Percentiles rank a stretch among this genome's conserved stretches.
These are phyloP conservation scores for Paraescarpia echinospica DNA, from an alignment of 1,140 invertebrate species.

Conservation along the genomic window DNA sequence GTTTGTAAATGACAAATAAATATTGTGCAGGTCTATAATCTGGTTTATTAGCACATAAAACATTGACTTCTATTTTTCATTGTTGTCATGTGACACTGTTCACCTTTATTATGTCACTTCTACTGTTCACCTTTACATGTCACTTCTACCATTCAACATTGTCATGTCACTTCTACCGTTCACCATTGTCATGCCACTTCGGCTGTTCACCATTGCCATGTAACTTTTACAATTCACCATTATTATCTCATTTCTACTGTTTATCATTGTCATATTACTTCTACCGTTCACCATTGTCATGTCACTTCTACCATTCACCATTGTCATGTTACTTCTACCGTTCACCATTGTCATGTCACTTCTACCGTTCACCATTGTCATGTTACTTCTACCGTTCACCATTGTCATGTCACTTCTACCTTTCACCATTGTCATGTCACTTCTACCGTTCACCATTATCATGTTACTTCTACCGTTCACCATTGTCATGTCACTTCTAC, in stretches of 20 bases:
- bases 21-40: neutral
- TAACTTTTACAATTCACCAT: neutral
- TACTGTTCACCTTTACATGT: neutral
- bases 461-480: no score
- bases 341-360: neutral
- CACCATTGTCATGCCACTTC: neutral
- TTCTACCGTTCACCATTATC: no score
- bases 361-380: no score
- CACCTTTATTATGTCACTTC: neutral
- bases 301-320: neutral
- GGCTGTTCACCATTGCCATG: neutral
- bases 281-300: neutral
- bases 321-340: neutral
- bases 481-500: no score
- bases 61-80: no score
- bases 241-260: neutral
- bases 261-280: neutral
- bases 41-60: neutral
- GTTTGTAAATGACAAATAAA: neutral
- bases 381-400: no score
- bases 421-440: no score
- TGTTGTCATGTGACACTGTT: neutral
- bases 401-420: no score
- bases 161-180: neutral
- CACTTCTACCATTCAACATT: neutral